Evolutionary conservation across 2,113 vertebrate genomes (phyloP), one percentile per base, ranked within the genome.

Genomic region (Cheirogaleus medius): DNA sequence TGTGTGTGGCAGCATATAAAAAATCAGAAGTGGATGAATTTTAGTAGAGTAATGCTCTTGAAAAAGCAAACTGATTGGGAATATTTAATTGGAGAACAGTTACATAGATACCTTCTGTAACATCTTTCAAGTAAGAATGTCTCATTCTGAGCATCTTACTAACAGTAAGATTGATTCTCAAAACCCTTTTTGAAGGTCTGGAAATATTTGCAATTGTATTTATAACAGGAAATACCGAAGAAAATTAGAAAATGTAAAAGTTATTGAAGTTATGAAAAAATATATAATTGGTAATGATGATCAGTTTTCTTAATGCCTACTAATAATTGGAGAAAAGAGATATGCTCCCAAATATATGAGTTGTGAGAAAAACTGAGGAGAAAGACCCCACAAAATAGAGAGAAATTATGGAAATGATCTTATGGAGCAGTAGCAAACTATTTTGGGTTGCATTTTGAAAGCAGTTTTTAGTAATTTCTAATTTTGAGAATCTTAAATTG

Each of bases 21-120:
- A 95, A 44, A 25, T 87, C 82, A 95, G 42, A 94, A 97, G n/a
- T 81, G 7, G 15, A 9, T 89, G 69, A 88, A 86, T 49, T 97
- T 84, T 52, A 64, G 77, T 78, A 39, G 27, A 94, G 34, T 83
- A 15, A 91, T 69, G 34, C 37, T 85, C 77, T 88, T 87, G 66
- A 71, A 80, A 92, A 89, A 88, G 73, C 15, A 97, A 94, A 69
- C 54, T 74, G 63, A 91, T 82, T 64, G 94, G 15, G 56, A 85
- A 66, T 90, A 83, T 60, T 96, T 97, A 92, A 95, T 87, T 82
- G 94, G 25, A 68, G 18, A 42, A 68, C 64, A 54, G 44, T 81
- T 32, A 49, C 11, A 77, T 27, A 73, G 34, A 77, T 25, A 87
- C 2, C 15, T 93, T 92, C 56, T 63, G 32, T 63, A 73, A 34